Base-by-base conservation (phyloP, 2,888 invertebrate species). In the Platerodrilus igneus region DNA sequence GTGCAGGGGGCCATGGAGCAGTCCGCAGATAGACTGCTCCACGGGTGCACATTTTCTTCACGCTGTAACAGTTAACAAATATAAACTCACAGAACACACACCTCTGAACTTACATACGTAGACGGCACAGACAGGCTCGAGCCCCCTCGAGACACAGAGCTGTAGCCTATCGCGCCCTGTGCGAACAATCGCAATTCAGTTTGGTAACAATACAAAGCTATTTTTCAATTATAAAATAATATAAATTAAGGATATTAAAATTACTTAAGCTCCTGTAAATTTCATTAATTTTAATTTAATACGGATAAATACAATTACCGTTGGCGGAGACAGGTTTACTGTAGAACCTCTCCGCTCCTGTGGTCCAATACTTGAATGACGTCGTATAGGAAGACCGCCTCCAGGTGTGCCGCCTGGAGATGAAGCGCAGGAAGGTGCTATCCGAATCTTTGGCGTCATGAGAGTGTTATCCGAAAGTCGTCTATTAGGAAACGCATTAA, bases 301-400 rank as follows among this genome's bases (percentile, higher is more conserved):
- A 25, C 25, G 23, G 16, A 36, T 30, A 20, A 30, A 31, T 10
- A 20, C 25, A 29, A 28, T 59, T 80, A 91, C 91, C 75, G 88
- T 86, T 53, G 90, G 89, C 52, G 90, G 90, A 45, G 90, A 90
- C 45, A 90, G 74, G 71, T 90, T 89, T 52, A 86, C 83, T 45
- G 83, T 82, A 8, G 88, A 88, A 38, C 83, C 83, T 35, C 89
- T 81, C 47, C 90, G 78, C 64, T 92, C 90, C 62, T 91, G 90
- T 1, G 91, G 88, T 13, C 90, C 91, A 56, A 90, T 91, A 68
- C 89, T 90, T 38, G 91, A 92, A 67, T 93, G 93, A 14, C 92
- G 81, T 34, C 92, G 79, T 19, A 86, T 83, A 9, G 91, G 91
- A 43, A 92, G 69, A 1, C 87, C 87, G 17, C 83, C 76, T 39